These are phyloP conservation scores for Pseudocheirus occidentalis DNA, from an alignment of 2,797 vertebrate genomes.

Conservation along the genomic window DNA sequence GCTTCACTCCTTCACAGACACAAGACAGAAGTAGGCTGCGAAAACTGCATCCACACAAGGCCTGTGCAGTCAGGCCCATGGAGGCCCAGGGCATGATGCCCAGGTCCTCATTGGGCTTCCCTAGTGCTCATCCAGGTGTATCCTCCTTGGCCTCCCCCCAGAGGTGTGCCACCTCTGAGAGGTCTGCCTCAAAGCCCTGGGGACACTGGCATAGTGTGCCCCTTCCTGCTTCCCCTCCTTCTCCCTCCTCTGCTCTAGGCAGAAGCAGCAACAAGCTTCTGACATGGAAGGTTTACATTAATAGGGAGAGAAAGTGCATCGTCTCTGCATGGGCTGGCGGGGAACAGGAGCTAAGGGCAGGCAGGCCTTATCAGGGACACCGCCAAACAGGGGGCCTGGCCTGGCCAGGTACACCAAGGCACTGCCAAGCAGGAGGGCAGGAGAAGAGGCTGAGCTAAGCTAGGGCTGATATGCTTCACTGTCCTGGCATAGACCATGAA, in stretches of 20 bases:
- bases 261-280: neutral
- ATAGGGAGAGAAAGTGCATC: neutral
- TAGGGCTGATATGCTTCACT: neutral
- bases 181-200: too few species aligned
- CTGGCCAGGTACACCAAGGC: neutral
- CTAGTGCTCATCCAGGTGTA: too few species aligned
- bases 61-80: too few species aligned
- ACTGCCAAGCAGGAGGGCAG: neutral
- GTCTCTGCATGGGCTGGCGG: accelerated
- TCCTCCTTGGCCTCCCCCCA: neutral
- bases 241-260: accelerated
- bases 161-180: neutral
- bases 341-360: neutral
- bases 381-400: neutral
- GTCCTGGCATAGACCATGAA: too few species aligned
- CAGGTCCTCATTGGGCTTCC: neutral
- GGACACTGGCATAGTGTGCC: neutral
- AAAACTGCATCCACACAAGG: neutral
- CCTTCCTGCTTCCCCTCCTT: neutral
- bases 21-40: neutral
- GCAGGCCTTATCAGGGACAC: neutral
- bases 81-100: too few species aligned
- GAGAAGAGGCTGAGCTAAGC: neutral
- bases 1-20: too few species aligned
- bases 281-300: neutral